Base-by-base conservation (phyloP, 2,113 vertebrate genomes). In the Ictidomys tridecemlineatus region DNA sequence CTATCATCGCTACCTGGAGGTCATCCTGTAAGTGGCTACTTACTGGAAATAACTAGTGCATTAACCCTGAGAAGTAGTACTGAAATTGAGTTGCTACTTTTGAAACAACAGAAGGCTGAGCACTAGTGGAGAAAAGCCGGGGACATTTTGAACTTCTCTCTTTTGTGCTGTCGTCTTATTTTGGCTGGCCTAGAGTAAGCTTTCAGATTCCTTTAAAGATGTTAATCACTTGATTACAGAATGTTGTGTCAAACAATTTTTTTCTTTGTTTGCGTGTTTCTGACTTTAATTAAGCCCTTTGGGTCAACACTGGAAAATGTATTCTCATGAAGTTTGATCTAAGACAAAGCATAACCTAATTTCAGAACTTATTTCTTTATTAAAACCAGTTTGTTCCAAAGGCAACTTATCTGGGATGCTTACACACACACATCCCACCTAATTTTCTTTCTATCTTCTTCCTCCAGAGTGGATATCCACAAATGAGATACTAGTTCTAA, bases 231-330 rank as follows among this genome's bases (percentile, higher is more conserved):
- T 97, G 51, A 85, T 91, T 94, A 76, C 2, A 74, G 53, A 89
- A 32, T 32, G 26, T n/a, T 56, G 5, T 84, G 30, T 88, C 70
- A 95, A 86, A 96, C 63, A 39, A 22, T 89, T 26, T n/a, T n/a
- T 26, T 51, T 67, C 30, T 95, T 80, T 93, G 14, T 82, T 82
- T 95, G 11, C 56, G 4, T 87, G 63, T 65, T 94, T 92, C 76
- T 76, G 80, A 86, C n/a, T 93, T 91, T 84, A 92, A 70, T 94
- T 90, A 92, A 80, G 28, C 48, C n/a, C 24, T 80, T 84, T 94
- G 39, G 26, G 39, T 79, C 56, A 86, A 73, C 42, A 79, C 22
- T 93, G 48, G 32, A 86, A 95, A 94, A 53, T 48, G 5, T 69
- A 42, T 84, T 93, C 63, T 84, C 14, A 70, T 48, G 42, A 45